phyloP scores from a whole-genome alignment of 2,888 invertebrate genomes.

The Stomorhina lunata region DNA sequence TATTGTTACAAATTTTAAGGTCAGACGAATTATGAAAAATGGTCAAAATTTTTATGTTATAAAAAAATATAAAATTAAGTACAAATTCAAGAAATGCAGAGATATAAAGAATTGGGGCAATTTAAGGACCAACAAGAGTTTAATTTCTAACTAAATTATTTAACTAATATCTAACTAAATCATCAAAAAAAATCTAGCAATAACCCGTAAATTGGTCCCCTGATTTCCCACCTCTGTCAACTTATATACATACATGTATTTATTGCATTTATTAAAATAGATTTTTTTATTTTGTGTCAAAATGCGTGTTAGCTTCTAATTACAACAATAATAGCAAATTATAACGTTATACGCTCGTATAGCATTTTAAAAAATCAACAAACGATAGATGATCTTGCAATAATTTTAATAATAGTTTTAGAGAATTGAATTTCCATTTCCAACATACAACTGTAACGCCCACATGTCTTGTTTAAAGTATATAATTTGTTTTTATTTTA shows the following conservation, averaged over 20 bases:
- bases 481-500: not conserved
- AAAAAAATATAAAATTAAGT: not conserved
- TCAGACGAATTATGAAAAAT: not conserved
- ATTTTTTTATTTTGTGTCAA: not conserved
- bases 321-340: conserved; percentile 4
- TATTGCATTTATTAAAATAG: too few relatives aligned
- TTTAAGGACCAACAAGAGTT: too few relatives aligned
- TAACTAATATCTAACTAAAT: too few relatives aligned
- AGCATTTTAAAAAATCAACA: not conserved
- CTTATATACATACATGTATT: not conserved
- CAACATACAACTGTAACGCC: conserved; percentile 23
- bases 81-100: not conserved
- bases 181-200: too few relatives aligned
- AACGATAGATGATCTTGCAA: not conserved
- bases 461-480: not conserved
- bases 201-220: too few relatives aligned
- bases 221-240: not conserved
- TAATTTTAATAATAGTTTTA: conserved; percentile 18
- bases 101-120: not conserved
- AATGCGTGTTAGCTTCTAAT: not conserved
- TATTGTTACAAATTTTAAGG: conserved; percentile 14
- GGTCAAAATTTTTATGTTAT: not conserved
- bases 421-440: conserved; percentile 5
- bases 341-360: not conserved
- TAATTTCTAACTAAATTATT: too few relatives aligned